Evolutionary conservation across 2,888 invertebrate genomes (phyloP), one percentile per base, ranked within the genome.

Genomic region (Cephus spinipes): DNA sequence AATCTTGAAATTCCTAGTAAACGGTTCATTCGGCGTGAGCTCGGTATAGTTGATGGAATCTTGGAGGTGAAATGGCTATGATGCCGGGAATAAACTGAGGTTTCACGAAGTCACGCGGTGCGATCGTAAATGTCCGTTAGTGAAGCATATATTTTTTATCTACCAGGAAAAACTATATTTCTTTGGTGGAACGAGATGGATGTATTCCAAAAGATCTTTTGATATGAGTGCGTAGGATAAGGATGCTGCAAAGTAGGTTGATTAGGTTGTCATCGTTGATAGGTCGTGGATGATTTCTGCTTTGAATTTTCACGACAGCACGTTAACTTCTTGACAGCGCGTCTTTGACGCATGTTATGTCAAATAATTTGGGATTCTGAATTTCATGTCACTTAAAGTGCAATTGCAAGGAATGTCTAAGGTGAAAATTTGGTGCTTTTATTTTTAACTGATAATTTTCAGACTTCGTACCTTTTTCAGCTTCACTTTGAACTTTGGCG

Each of bases 391-490:
- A 6, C 15, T 40, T 15, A 15, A 40, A 2, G 15, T 40, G 15
- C 40, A 40, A 6, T 40, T 2, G 15, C 0, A 15, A 40, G 15
- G 15, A 40, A 15, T 40, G 4, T 40, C 2, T 3, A 15, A 40
- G 15, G 15, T 40, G 40, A 15, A 40, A 4, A 15, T 40, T 40
- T 0, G 40, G 40, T 40, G 15, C 15, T 40, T 40, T 55, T 55
- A 55, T 23, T 55, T 23, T 55, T 55, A 9, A 55, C 23, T 9
- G 23, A 55, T 55, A 23, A 9, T 23, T 55, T 9, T 2, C 15
- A 55, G 23, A 23, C 23, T 55, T 55, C 23, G 23, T 77, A 86
- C 84, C 84, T 83, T 79, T 79, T 85, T 84, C 78, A 84, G 80
- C 80, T 82, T 84, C 76, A 87, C 33, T 33, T 71, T 33, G 71